These are phyloP conservation scores for Taeniopygia guttata DNA, from an alignment of 2,797 vertebrate species.

Conservation along the genomic window DNA sequence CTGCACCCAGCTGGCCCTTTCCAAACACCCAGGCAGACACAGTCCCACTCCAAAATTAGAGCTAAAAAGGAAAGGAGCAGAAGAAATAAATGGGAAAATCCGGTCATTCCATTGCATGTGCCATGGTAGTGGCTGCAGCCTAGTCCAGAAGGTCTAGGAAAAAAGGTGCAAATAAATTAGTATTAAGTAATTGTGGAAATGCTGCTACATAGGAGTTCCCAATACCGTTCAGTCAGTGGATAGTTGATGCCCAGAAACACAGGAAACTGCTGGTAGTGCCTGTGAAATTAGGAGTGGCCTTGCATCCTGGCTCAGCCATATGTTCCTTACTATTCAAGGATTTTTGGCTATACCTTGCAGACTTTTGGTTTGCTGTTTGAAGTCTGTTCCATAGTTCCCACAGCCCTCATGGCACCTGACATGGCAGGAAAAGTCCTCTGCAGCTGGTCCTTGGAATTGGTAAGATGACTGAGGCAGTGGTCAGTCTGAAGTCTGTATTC, in stretches of 20 bases:
- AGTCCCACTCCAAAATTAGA: neutral
- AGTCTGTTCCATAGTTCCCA: neutral
- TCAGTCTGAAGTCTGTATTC: neutral
- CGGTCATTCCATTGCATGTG: neutral
- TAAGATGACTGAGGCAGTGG: neutral
- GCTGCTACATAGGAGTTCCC: neutral
- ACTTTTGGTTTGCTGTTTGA: neutral
- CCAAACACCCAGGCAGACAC: neutral
- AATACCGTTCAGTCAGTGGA: neutral
- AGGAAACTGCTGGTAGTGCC: neutral
- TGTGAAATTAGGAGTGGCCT: neutral
- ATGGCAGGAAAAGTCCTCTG: neutral
- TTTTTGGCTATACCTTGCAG: neutral
- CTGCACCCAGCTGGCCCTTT: neutral
- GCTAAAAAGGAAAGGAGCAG: neutral
- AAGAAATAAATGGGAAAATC: neutral
- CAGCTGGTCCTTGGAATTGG: neutral
- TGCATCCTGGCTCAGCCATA: neutral
- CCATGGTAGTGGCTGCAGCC: neutral
- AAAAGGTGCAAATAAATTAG: neutral
- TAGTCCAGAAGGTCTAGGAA: neutral
- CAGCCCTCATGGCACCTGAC: neutral
- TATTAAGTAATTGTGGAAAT: neutral
- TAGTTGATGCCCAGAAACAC: neutral
- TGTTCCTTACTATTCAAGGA: neutral